Conservation (phyloP, 1,140 invertebrate species). For the Euwallacea fornicatus region DNA sequence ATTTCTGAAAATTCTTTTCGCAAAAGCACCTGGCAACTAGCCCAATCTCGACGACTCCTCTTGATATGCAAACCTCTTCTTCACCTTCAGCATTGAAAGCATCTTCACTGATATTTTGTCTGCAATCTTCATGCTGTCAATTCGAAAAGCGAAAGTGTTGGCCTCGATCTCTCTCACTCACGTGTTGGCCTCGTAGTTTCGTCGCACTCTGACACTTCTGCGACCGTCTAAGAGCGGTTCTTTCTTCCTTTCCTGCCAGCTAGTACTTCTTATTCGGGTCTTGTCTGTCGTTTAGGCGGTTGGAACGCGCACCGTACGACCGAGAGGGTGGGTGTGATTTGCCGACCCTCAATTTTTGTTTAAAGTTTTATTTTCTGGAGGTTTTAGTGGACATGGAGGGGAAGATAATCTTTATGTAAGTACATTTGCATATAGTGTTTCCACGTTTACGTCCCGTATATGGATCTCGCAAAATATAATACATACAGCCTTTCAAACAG, state of each 20-base stretch:
- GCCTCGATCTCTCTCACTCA: conserved; percentile 14
- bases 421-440: not conserved
- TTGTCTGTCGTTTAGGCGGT: conserved; percentile 22
- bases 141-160: conserved; percentile 33
- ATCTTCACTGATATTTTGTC: conserved; percentile 20
- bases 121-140: conserved; percentile 18
- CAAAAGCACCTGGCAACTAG: no score
- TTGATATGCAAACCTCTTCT: conserved; percentile 8
- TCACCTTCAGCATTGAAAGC: conserved; percentile 23
- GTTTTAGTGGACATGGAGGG: conserved; percentile 3
- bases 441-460: no score
- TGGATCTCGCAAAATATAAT: no score
- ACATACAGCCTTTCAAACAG: no score
- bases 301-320: conserved; percentile 13
- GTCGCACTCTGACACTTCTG: conserved; percentile 23
- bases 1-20: no score
- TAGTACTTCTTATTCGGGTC: conserved; percentile 28
- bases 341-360: conserved; percentile 22
- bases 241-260: conserved; percentile 28
- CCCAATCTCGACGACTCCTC: not conserved
- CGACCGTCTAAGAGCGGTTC: conserved; percentile 16
- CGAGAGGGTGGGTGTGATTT: conserved; percentile 16
- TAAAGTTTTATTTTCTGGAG: not conserved
- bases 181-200: not conserved
- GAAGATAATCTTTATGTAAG: conserved; percentile 19